Evolutionary conservation across 2,113 vertebrate species (phyloP).

Genomic region (Emydocephalus ijimae): DNA sequence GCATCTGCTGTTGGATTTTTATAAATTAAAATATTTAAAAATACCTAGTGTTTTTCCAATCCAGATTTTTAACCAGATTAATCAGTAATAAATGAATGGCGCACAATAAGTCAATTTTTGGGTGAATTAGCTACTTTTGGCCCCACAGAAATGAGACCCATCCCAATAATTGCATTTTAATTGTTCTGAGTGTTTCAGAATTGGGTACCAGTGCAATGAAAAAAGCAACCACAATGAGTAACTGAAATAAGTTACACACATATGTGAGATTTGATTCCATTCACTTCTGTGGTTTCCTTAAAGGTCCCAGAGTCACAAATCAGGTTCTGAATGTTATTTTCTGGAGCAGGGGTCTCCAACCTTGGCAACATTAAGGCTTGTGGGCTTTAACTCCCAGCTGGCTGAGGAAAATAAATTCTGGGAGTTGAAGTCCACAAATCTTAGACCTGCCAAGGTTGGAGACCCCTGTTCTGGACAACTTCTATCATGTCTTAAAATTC

Average conservation of each 20-base stretch:
- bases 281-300: background rate
- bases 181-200: background rate
- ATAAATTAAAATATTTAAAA: background rate
- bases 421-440: no score
- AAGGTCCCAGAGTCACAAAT: no score
- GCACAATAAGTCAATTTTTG: background rate
- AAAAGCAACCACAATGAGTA: background rate
- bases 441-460: no score
- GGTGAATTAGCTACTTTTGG: background rate
- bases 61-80: background rate
- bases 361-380: no score
- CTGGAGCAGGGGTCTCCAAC: background rate
- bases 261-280: background rate
- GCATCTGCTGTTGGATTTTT: background rate
- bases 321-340: background rate
- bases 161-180: background rate
- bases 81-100: background rate
- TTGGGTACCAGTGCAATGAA: background rate
- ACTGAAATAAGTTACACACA: background rate
- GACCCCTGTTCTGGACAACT: no score
- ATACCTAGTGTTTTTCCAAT: background rate
- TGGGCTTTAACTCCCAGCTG: no score
- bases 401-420: no score
- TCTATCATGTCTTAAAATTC: fast-evolving
- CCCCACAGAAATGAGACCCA: background rate